Percentiles rank a stretch among this genome's conserved stretches.
These are phyloP conservation scores for Embiotoca jacksoni DNA, from an alignment of 2,113 vertebrate genomes.

Conservation along the genomic window DNA sequence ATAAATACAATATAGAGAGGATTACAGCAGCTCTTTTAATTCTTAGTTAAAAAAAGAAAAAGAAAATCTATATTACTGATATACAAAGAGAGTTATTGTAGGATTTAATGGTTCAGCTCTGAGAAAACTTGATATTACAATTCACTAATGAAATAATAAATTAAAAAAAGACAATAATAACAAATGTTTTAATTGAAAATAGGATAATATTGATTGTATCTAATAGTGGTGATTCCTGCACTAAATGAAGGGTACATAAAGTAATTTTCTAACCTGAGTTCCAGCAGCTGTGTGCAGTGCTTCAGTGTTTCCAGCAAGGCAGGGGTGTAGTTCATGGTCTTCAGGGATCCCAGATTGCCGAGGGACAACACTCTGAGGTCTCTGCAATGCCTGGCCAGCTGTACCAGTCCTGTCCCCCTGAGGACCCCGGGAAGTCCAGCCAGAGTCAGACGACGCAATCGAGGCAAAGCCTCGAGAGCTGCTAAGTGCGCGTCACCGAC, in stretches of 20 bases:
- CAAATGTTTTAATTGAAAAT: neutral
- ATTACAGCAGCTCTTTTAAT: no score
- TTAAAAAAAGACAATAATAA: neutral
- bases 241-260: constrained; percentile 12
- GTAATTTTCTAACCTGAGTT: constrained; percentile 90
- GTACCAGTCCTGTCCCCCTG: constrained; percentile 90
- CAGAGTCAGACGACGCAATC: constrained; percentile 89
- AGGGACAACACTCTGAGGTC: constrained; percentile 90
- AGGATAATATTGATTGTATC: no score
- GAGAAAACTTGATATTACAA: no score
- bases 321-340: constrained; percentile 90
- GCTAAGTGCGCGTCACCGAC: constrained; percentile 91
- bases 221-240: neutral
- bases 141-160: no score
- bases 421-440: constrained; percentile 93
- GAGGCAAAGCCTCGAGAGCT: constrained; percentile 86
- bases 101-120: no score
- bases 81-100: no score
- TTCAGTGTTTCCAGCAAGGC: constrained; percentile 91
- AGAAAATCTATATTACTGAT: no score
- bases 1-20: no score
- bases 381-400: constrained; percentile 88
- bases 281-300: constrained; percentile 90
- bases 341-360: constrained; percentile 93
- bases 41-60: no score